Evolutionary conservation across 92 coral and sea anemone species (phyloP), one percentile per base, ranked within the genome.

Genomic region (Metridium senile): DNA sequence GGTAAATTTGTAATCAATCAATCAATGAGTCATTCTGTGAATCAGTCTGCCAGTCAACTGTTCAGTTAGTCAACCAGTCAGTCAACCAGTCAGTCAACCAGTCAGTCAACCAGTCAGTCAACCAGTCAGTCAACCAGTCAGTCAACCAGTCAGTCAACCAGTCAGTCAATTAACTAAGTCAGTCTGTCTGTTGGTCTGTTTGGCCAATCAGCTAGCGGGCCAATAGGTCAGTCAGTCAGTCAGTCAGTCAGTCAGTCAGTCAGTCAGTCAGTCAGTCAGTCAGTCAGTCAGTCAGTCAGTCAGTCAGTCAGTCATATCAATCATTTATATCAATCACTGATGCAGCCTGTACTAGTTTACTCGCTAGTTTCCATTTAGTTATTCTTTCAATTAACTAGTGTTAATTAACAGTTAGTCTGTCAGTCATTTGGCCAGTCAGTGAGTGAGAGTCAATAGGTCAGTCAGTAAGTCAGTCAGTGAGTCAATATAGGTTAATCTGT

Each of bases 391-490:
- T n/a, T n/a, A n/a, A n/a, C n/a, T n/a, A n/a, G n/a, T n/a, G n/a
- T n/a, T n/a, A n/a, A n/a, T n/a, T 74, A 49, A 86, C n/a, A n/a
- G n/a, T n/a, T n/a, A 39, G 49, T 6, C 13, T 39, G 13, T 39
- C 13, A 39, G 13, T 39, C 49, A 39, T 6, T 39, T 39, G 13
- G 49, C 49, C 49, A 39, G 49, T 39, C 49, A 39, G 49, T 4
- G 6, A 13, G 6, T 4, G 49, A 4, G 13, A 39, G 13, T 39
- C 6, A 39, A 39, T 39, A 13, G 13, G 49, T 39, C 13, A 39
- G 13, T 39, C 49, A 4, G 49, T 39, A 6, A 39, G 49, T 6
- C 49, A 39, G 6, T 6, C 13, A 39, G 49, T 39, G 13, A 39
- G 13, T 39, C 6, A 39, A 39, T 39, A 13, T 39, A 4, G 13